Evolutionary conservation across 2,113 vertebrate species (phyloP).

Genomic region (Clupea harengus): DNA sequence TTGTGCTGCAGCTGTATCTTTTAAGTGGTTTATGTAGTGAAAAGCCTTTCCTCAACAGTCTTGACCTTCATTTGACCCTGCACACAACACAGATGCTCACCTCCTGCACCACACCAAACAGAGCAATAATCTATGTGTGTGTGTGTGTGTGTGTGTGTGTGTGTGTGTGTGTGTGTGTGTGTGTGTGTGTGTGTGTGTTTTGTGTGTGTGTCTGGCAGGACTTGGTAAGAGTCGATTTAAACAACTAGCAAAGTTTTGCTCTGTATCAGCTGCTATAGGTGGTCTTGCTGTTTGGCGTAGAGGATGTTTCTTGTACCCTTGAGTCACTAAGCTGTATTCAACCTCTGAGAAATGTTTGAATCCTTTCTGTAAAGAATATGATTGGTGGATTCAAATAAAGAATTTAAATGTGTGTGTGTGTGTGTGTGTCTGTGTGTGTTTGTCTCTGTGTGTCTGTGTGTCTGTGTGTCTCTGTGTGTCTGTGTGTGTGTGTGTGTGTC

Average conservation of each 20-base stretch:
- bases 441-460: background rate
- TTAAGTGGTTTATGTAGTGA: background rate
- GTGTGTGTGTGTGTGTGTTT: background rate
- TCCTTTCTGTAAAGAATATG: no score
- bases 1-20: background rate
- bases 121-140: background rate
- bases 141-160: background rate
- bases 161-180: background rate
- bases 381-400: no score
- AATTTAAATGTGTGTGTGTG: no score
- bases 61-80: background rate
- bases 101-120: background rate
- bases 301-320: no score
- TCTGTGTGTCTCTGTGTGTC: background rate
- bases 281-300: no score
- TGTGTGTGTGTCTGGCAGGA: background rate
- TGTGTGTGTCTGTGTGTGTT: no score
- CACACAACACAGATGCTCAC: background rate
- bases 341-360: no score
- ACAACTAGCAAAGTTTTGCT: no score
- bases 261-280: no score
- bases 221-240: no score
- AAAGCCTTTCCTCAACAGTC: background rate
- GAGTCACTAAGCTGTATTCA: no score
- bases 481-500: background rate